Evolutionary conservation across 1,140 invertebrate species (phyloP).

Genomic region (Macrobrachium nipponense): DNA sequence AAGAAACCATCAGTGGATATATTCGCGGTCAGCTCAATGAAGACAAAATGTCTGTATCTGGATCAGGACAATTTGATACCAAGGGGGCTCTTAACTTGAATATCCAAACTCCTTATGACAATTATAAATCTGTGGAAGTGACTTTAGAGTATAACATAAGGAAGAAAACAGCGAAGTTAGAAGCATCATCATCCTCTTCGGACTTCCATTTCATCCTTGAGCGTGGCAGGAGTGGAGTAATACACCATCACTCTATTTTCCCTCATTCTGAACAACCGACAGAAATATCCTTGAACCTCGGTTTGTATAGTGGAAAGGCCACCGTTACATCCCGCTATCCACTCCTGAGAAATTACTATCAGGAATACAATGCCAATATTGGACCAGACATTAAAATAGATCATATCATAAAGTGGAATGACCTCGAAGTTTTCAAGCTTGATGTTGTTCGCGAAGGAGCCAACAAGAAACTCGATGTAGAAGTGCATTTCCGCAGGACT

Average conservation of each 20-base stretch:
- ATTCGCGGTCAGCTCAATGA: constrained; percentile 39
- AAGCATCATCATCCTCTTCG: constrained; percentile 33
- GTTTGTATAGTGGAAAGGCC: constrained; percentile 1
- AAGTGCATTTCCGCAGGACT: constrained; percentile 18
- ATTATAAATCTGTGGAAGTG: constrained; percentile 2
- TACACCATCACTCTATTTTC: constrained; percentile 35
- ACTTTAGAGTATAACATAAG: constrained; percentile 19
- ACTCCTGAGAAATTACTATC: constrained; percentile 12
- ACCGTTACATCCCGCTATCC: constrained; percentile 38
- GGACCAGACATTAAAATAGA: not conserved
- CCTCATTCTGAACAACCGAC: constrained; percentile 44
- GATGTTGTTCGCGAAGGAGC: constrained; percentile 28
- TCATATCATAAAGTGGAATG: constrained; percentile 26
- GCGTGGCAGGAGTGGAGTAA: not conserved
- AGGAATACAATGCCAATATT: constrained; percentile 21
- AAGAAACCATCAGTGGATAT: constrained; percentile 19
- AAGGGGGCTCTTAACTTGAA: not conserved
- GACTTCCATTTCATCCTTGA: constrained; percentile 32
- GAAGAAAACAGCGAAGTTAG: constrained; percentile 6
- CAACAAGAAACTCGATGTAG: constrained; percentile 19
- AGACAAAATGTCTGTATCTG: constrained; percentile 14
- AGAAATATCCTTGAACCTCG: constrained; percentile 16
- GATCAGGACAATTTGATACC: not conserved
- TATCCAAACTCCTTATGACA: constrained; percentile 36
- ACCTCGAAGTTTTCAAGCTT: constrained; percentile 40